phyloP scores from a whole-genome alignment of 2,113 vertebrate genomes.

The Hyla sarda region DNA sequence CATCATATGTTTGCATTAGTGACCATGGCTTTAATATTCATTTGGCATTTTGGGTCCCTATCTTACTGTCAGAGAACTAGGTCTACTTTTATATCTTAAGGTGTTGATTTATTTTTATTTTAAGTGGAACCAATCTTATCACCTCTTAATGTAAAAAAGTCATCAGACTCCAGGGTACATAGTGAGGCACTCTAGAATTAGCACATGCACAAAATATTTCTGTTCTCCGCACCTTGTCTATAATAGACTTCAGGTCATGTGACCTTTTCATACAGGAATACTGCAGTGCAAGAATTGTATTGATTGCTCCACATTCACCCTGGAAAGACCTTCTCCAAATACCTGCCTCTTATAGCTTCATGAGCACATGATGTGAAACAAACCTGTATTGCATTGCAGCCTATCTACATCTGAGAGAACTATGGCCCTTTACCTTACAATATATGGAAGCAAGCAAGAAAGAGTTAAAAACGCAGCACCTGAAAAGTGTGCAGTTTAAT shows the following conservation, averaged over 20 bases:
- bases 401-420: background rate
- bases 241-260: constrained; percentile 11
- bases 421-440: background rate
- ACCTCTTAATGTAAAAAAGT: background rate
- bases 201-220: background rate
- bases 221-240: background rate
- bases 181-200: background rate
- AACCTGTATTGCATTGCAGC: background rate
- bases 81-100: background rate
- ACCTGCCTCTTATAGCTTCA: background rate
- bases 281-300: constrained; percentile 6
- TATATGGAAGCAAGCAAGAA: background rate
- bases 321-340: background rate
- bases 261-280: constrained; percentile 14
- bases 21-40: background rate
- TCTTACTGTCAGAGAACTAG: background rate
- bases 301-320: background rate
- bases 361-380: background rate
- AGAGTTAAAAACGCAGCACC: constrained; percentile 1
- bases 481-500: background rate
- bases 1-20: background rate
- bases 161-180: background rate
- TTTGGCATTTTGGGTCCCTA: background rate
- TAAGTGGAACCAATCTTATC: background rate
- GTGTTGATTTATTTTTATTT: background rate